Evolutionary conservation across 2,888 invertebrate genomes (phyloP).

Genomic region (Spatulosminthurus flaviceps): DNA sequence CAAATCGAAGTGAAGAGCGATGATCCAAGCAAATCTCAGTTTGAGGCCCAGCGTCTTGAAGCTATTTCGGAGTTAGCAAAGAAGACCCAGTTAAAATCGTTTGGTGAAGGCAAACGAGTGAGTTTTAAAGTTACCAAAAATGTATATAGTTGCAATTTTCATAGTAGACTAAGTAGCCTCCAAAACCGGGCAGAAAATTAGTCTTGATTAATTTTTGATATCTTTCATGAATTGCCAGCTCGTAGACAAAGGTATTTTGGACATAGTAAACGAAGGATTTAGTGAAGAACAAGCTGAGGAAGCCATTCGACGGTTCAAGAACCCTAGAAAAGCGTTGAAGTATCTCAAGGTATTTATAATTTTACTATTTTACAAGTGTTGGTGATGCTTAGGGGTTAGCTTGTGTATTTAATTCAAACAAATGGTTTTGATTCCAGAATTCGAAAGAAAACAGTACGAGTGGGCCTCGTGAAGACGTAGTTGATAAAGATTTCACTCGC

Average conservation of each 20-base stretch:
- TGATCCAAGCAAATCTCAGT: conserved; percentile 53
- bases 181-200: too few relatives aligned
- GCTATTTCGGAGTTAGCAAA: conserved; percentile 57
- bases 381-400: too few relatives aligned
- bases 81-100: conserved; percentile 50
- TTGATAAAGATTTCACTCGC: conserved; percentile 32
- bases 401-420: background rate
- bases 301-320: conserved; percentile 56
- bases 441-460: conserved; percentile 15
- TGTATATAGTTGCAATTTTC: background rate
- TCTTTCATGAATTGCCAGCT: conserved; percentile 46
- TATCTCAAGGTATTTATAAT: conserved; percentile 54
- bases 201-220: conserved; percentile 9
- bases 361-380: background rate
- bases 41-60: conserved; percentile 59
- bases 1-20: conserved; percentile 53
- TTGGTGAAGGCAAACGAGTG: conserved; percentile 44
- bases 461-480: conserved; percentile 13
- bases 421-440: background rate
- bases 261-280: conserved; percentile 61
- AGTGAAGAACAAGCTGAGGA: conserved; percentile 58
- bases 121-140: conserved; percentile 3
- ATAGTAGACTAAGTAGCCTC: too few relatives aligned
- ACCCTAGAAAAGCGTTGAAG: conserved; percentile 57
- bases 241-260: conserved; percentile 58